Base-by-base conservation (phyloP, 2,888 invertebrate species). In the Volucella inanis region DNA sequence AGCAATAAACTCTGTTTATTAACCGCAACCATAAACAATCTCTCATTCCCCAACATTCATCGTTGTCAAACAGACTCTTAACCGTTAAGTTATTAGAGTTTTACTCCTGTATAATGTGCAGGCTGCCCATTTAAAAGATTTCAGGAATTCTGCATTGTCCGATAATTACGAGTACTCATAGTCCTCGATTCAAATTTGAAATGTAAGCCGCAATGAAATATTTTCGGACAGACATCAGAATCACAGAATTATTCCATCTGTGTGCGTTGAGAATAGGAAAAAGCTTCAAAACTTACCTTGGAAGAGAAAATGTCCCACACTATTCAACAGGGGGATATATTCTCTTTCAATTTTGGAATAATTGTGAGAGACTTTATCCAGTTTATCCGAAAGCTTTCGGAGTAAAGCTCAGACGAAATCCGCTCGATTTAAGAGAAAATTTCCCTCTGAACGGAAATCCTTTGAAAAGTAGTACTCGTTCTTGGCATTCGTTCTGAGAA, bases 361-460 rank as follows among this genome's bases (percentile, higher is more conserved):
- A 12, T 43, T 15, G 8, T 22, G 11, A 31, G 47, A 15, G 12
- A 14, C 18, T 50, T 59, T 76, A 76, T 76, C 67, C 76, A 18
- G 4, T 41, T 68, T 76, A 68, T 67, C 67, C 67, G 0, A 45
- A 18, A 31, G 18, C 39, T 76, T 76, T 76, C 76, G 76, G 76
- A 76, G 67, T 76, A 59, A 68, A 54, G 43, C 9, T 62, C 9
- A n/a, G 0, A 10, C 10, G 38, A 10, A 8, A 39, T 2, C 12
- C 15, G 1, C 22, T 57, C n/a, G 6, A 31, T 12, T n/a, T 15
- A 52, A 61, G 47, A 79, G 72, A 52, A 61, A 76, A 61, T 67
- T 15, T 64, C 39, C 38, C 31, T 1, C 10, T 8, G n/a, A 49
- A 49, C 12, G 14, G 14, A 14, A 14, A 14, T 14, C 49, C 70